phyloP scores from a whole-genome alignment of 2,888 invertebrate species.

The Trileptium ribeirensis region DNA sequence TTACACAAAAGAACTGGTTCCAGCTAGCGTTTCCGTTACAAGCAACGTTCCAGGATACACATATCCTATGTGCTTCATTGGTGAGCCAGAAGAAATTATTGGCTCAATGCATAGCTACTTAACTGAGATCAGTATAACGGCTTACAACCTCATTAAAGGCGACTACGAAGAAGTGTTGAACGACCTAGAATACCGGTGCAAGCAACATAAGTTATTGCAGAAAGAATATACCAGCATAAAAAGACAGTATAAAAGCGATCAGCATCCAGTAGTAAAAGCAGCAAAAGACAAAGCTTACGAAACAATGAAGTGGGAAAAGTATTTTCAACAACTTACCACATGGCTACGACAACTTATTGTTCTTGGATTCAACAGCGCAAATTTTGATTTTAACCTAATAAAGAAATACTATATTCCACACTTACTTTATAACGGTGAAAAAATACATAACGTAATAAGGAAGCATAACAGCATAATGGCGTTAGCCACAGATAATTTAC shows the following conservation, averaged over 20 bases:
- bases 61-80: neutral
- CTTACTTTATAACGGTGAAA: too few relatives aligned
- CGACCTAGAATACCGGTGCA: neutral
- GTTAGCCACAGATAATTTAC: too few relatives aligned
- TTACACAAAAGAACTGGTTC: neutral
- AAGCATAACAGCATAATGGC: too few relatives aligned
- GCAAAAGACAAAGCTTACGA: neutral
- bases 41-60: slow-evolving; percentile 9
- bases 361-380: slow-evolving; percentile 15
- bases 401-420: too few relatives aligned
- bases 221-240: neutral
- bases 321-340: neutral
- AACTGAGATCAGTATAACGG: neutral
- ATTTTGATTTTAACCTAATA: too few relatives aligned
- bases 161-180: neutral
- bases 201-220: neutral
- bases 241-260: neutral
- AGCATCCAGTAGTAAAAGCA: neutral
- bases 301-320: neutral
- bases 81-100: neutral
- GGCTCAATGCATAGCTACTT: neutral
- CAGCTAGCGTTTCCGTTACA: neutral
- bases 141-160: neutral
- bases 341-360: neutral
- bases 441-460: too few relatives aligned